Evolutionary conservation across 2,113 vertebrate genomes (phyloP).

Genomic region (Neoarius graeffei): DNA sequence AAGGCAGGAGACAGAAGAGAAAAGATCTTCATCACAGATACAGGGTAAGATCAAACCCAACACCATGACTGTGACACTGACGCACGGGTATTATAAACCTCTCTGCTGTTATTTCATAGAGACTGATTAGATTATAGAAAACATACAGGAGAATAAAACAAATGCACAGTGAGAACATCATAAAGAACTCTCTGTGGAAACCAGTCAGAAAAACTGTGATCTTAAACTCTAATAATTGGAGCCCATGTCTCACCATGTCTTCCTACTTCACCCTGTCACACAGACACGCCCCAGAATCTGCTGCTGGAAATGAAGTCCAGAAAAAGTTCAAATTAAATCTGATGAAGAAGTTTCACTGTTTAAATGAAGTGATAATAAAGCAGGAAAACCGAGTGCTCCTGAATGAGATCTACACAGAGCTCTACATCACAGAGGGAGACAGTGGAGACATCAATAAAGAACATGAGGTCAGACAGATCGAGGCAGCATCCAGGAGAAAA

Average conservation of each 20-base stretch:
- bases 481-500: slow-evolving; percentile 6
- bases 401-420: slow-evolving; percentile 53
- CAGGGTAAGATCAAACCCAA: too few species aligned
- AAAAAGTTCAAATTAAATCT: background rate
- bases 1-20: too few species aligned
- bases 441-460: slow-evolving; percentile 32
- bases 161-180: too few species aligned
- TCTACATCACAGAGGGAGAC: slow-evolving; percentile 55
- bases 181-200: background rate
- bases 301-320: background rate
- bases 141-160: too few species aligned
- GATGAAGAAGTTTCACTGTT: background rate
- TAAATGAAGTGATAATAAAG: background rate
- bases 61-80: too few species aligned
- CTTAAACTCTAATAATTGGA: background rate
- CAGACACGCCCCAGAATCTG: background rate
- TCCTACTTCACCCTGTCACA: background rate
- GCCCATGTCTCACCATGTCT: background rate
- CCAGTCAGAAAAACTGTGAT: background rate
- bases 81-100: too few species aligned
- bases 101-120: too few species aligned
- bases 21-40: too few species aligned
- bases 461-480: slow-evolving; percentile 48
- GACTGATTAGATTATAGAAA: too few species aligned
- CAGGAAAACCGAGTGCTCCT: background rate